phyloP scores from a whole-genome alignment of 1,140 invertebrate genomes.

The Camponotus pennsylvanicus region DNA sequence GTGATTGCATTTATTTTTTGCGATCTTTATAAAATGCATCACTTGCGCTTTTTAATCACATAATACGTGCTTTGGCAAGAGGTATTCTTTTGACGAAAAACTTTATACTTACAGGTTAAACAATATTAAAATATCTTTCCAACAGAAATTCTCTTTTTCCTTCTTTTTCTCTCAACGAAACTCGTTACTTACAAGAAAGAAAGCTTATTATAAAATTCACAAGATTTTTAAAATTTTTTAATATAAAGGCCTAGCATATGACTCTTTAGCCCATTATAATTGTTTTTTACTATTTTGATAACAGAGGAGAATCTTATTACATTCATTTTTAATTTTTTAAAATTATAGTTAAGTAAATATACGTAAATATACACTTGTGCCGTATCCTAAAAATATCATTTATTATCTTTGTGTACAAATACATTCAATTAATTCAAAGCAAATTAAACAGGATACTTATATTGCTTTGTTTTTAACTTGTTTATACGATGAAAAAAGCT shows the following conservation, averaged over 20 bases:
- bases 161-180: background rate
- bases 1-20: conserved; percentile 6
- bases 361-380: too few relatives aligned
- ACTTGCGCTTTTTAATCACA: conserved; percentile 37
- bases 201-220: conserved; percentile 15
- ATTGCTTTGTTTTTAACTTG: background rate
- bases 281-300: too few relatives aligned
- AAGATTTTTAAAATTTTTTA: background rate
- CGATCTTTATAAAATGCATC: conserved; percentile 2
- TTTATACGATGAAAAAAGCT: background rate
- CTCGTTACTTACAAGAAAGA: background rate
- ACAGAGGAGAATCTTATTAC: too few relatives aligned
- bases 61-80: background rate
- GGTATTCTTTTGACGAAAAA: conserved; percentile 29
- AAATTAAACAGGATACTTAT: background rate
- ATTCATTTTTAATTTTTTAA: background rate
- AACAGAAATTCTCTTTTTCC: background rate
- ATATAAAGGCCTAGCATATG: too few relatives aligned
- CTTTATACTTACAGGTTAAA: background rate
- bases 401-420: background rate
- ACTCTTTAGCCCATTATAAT: too few relatives aligned
- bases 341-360: too few relatives aligned
- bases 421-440: background rate
- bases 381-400: background rate
- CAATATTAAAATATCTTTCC: conserved; percentile 32